Conservation (phyloP, 2,113 vertebrate species). For the Notiomystis cincta region DNA sequence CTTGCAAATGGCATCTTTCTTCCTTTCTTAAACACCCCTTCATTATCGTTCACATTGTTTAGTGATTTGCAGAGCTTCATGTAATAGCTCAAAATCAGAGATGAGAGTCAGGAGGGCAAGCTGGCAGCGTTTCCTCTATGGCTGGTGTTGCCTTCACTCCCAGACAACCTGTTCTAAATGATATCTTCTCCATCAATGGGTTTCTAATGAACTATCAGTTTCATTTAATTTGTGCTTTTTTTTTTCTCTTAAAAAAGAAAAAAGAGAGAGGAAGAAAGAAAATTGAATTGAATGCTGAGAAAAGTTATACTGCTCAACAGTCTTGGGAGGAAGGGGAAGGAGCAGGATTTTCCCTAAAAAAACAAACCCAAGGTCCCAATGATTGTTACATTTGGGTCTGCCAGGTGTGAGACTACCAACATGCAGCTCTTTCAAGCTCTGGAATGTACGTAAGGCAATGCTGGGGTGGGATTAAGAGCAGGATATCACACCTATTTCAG, state of each 20-base stretch:
- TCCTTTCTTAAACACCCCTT: conserved; percentile 29
- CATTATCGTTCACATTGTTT: conserved; percentile 12
- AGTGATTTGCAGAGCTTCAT: conserved; percentile 4
- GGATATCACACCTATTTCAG: not conserved
- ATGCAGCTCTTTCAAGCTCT: not conserved
- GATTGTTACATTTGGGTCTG: not conserved
- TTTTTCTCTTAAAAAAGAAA: not conserved
- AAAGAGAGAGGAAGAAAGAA: not conserved
- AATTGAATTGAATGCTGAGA: not conserved
- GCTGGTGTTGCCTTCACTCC: not conserved
- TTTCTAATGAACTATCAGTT: not conserved
- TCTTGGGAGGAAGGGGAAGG: not conserved
- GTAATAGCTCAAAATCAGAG: conserved; percentile 19
- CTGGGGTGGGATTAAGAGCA: not conserved
- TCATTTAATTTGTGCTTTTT: not conserved
- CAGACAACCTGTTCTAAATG: not conserved
- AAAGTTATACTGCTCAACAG: not conserved
- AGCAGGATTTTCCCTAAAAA: not conserved
- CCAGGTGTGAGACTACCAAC: not conserved
- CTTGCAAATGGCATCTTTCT: conserved; percentile 7
- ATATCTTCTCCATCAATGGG: not conserved
- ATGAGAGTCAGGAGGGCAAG: not conserved
- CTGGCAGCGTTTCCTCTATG: not conserved
- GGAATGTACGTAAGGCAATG: not conserved
- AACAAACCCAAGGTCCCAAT: not conserved